Evolutionary conservation across 2,113 vertebrate genomes (phyloP).

Genomic region (Pseudopipra pipra): DNA sequence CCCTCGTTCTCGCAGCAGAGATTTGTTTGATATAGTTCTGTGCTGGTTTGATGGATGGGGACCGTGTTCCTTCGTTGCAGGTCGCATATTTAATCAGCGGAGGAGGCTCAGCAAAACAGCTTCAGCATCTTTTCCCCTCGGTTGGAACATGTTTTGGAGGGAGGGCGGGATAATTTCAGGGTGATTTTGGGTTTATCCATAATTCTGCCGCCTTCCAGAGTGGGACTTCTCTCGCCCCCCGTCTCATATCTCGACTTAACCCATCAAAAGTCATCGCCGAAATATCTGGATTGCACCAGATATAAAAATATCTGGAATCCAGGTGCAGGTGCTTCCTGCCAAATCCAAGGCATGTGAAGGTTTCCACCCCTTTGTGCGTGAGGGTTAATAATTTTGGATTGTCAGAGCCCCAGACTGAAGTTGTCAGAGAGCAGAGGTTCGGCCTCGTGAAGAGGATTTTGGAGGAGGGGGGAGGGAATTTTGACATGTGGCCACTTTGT

Average conservation of each 20-base stretch:
- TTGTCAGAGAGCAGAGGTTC: background rate
- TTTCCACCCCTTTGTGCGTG: background rate
- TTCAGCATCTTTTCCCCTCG: fast-evolving
- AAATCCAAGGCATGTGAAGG: fast-evolving
- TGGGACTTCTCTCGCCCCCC: background rate
- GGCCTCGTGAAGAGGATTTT: background rate
- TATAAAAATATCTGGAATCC: too few species aligned
- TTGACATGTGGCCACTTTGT: background rate
- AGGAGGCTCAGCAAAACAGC: background rate
- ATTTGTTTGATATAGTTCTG: background rate
- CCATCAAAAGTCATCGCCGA: fast-evolving
- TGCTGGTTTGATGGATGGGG: fast-evolving
- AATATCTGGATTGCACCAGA: background rate
- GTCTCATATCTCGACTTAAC: background rate
- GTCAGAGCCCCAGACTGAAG: background rate
- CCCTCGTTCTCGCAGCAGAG: background rate
- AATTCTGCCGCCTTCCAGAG: background rate
- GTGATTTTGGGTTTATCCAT: background rate
- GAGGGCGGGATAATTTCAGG: background rate
- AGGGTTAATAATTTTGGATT: background rate
- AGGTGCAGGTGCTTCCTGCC: background rate
- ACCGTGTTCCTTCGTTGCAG: background rate
- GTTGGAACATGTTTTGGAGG: background rate
- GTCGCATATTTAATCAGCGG: background rate
- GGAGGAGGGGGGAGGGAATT: background rate